A percentile compares a stretch with the other conserved stretches of the same genome.
Evolutionary conservation across 2,888 invertebrate genomes (phyloP).

Genomic region (Cryptus armator): DNA sequence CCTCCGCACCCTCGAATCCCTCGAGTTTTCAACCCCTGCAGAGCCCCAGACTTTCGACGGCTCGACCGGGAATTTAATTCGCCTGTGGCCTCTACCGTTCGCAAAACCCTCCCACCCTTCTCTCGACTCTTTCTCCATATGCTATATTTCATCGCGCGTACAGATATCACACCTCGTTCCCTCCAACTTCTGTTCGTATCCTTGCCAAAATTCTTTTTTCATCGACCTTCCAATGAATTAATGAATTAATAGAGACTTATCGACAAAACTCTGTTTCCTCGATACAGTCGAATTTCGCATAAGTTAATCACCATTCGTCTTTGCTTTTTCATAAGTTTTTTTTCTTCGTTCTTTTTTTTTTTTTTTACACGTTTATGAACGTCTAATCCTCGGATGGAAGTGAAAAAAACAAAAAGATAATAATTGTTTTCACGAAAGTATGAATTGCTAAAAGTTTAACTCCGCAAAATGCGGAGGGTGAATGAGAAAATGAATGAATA

Average conservation of each 20-base stretch:
- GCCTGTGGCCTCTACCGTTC: constrained; percentile 16
- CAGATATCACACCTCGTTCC: constrained; percentile 49
- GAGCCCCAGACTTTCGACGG: constrained; percentile 60
- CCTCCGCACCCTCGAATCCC: constrained; percentile 53
- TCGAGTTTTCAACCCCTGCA: constrained; percentile 59
- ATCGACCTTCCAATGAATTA: constrained; percentile 9
- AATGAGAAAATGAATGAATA: no score
- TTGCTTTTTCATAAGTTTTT: background rate
- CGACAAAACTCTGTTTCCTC: background rate
- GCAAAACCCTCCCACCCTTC: constrained; percentile 22
- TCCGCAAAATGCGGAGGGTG: no score
- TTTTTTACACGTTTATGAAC: background rate
- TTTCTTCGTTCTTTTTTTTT: background rate
- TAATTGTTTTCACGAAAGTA: no score
- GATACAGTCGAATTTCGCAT: background rate
- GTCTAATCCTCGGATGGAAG: no score
- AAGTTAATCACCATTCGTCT: background rate
- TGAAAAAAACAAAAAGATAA: no score
- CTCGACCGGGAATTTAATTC: constrained; percentile 63
- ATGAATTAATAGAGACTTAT: constrained; percentile 32
- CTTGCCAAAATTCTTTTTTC: constrained; percentile 36
- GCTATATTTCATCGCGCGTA: constrained; percentile 45
- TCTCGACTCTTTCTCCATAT: constrained; percentile 38
- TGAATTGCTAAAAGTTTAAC: no score
- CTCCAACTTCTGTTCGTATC: constrained; percentile 23